Base-by-base conservation (phyloP, 2,113 vertebrate genomes). In the human (Homo sapiens) region DNA sequence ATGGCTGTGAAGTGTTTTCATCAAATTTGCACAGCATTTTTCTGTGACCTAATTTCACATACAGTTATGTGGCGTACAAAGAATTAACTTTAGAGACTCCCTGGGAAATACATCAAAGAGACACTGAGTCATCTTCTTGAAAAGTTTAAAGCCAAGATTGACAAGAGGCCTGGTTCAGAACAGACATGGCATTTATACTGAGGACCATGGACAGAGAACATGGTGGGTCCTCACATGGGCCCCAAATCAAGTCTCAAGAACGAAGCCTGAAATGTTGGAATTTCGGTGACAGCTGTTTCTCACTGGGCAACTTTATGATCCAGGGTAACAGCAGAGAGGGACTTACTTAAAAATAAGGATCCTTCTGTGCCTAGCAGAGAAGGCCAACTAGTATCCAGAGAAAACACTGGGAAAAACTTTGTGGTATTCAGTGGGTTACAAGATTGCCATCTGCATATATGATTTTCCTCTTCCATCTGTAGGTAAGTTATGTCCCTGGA, bases 161-260 rank as follows among this genome's bases (percentile, higher is more conserved):
- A 81, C 27, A 50, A 45, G 45, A 92, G 80, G n/a, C 57, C 72
- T 50, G 81, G 18, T 61, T 97, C 9, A 87, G 83, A 93, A 57
- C 35, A 94, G 75, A 93, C 18, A 2, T 55, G 40, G 76, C 70
- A 72, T 92, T 90, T 85, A 72, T 20, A 61, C 90, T 88, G 97
- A 97, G 98, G 97, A 97, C 98, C 97, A 97, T 97, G 98, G 97
- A 98, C 98, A 98, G 98, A 98, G 97, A 79, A 96, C 66, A 76
- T 16, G n/a, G 72, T 9, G 45, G 96, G 90, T 61, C 11, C 18
- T 50, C 16, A 4, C 11, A 11, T 40, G 81, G 92, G 38, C 50
- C 84, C 90, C 70, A 66, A 79, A 70, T 70, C 38, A 57, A 52
- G 52, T 81, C 55, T 82, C 23, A 76, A n/a, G 27, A 92, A 82